These are phyloP conservation scores for Smutsia temminckii DNA, from an alignment of 2,797 vertebrate species.

Conservation along the genomic window DNA sequence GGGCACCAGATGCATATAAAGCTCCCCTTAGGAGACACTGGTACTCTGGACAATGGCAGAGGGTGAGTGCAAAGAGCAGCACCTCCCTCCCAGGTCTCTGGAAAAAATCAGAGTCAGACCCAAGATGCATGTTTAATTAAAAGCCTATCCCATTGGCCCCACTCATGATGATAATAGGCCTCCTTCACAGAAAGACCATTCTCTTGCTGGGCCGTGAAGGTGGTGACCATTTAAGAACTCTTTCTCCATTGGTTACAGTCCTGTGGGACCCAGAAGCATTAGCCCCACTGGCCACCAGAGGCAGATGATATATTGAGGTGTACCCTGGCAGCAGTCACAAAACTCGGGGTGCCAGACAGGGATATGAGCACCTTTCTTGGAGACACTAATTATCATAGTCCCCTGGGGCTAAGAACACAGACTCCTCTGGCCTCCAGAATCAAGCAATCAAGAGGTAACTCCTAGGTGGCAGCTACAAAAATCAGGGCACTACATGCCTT, in stretches of 20 bases:
- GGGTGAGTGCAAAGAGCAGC: neutral
- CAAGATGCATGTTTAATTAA: neutral
- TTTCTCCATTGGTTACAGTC: neutral
- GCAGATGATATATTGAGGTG: too few species aligned
- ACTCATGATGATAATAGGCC: neutral
- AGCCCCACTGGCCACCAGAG: neutral
- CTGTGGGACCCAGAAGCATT: neutral
- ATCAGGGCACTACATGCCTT: neutral
- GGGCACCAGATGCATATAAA: too few species aligned
- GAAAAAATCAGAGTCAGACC: neutral
- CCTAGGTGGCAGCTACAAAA: neutral
- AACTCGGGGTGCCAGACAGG: neutral
- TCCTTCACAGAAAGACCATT: neutral
- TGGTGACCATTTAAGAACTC: neutral
- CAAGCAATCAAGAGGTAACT: neutral
- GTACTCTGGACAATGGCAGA: too few species aligned
- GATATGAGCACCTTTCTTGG: neutral
- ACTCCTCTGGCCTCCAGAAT: neutral
- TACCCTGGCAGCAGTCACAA: neutral
- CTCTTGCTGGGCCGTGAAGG: neutral
- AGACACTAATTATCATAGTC: neutral
- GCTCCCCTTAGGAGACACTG: too few species aligned
- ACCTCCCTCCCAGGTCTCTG: neutral
- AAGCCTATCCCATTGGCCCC: neutral
- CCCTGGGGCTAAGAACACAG: neutral